Conservation (phyloP, 2,888 invertebrate species). For the Smittia aterrima region DNA sequence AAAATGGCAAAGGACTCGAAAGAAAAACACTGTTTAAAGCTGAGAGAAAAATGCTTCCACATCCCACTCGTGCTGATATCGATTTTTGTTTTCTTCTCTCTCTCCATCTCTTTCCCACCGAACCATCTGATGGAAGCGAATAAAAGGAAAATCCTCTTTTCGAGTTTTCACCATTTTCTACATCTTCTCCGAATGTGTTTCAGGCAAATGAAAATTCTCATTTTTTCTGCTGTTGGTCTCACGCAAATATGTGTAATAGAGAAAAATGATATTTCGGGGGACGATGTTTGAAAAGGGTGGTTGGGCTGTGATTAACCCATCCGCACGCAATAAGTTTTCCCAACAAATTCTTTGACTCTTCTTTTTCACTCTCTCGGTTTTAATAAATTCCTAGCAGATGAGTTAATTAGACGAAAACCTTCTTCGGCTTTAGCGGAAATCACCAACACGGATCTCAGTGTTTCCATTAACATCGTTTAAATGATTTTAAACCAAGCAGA, state of each 20-base stretch:
- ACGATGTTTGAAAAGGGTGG: background rate
- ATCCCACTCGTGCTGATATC: background rate
- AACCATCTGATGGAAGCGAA: background rate
- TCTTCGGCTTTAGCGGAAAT: background rate
- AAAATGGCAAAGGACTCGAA: no score
- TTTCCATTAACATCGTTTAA: no score
- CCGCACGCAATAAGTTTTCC: background rate
- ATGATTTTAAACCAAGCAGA: background rate
- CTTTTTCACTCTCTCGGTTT: background rate
- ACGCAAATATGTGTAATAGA: conserved; percentile 11
- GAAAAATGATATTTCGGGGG: background rate
- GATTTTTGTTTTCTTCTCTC: background rate
- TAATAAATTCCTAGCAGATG: background rate
- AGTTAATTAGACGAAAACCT: background rate
- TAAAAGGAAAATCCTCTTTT: background rate
- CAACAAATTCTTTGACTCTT: background rate
- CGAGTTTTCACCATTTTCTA: background rate
- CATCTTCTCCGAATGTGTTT: background rate
- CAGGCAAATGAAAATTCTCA: background rate
- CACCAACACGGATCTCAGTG: no score
- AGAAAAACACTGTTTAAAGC: no score
- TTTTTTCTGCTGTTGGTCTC: conserved; percentile 1
- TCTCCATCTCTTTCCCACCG: background rate
- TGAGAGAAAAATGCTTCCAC: no score
- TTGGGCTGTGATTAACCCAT: background rate